Evolutionary conservation across 2,113 vertebrate genomes (phyloP).

Genomic region (Cinclus mexicanus): DNA sequence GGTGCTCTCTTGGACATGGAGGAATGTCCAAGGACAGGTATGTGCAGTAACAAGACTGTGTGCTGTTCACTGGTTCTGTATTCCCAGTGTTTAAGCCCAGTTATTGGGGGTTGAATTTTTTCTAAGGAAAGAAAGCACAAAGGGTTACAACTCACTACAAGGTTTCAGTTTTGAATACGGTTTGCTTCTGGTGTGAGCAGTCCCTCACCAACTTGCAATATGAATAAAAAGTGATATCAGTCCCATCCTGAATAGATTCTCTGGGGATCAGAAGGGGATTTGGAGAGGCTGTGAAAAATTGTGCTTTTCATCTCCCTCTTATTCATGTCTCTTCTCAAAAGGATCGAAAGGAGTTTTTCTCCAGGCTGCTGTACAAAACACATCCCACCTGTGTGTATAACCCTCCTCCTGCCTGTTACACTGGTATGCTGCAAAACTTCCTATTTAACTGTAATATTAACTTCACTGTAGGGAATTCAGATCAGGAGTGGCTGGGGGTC

Average conservation of each 20-base stretch:
- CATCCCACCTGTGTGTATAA: not conserved
- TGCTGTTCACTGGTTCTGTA: not conserved
- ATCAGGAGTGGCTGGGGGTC: not conserved
- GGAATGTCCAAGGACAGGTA: rapidly evolving
- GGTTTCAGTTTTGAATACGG: rapidly evolving
- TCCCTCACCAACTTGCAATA: not conserved
- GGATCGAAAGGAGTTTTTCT: not conserved
- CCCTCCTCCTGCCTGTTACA: not conserved
- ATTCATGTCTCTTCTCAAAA: not conserved
- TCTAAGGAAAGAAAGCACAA: not conserved
- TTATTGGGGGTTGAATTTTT: not conserved
- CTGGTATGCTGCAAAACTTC: not conserved
- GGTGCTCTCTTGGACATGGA: rapidly evolving
- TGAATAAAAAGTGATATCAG: not conserved
- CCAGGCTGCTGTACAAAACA: not conserved
- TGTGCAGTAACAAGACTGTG: not conserved
- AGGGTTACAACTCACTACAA: not conserved
- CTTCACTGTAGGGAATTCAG: not conserved
- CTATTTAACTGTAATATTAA: not conserved
- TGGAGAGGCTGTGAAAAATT: not conserved
- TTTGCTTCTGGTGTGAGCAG: not conserved
- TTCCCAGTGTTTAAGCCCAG: rapidly evolving
- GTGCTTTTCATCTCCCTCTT: not conserved
- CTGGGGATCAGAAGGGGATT: not conserved
- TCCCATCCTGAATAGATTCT: not conserved